phyloP scores from a whole-genome alignment of 1,140 invertebrate genomes.

The Heliconius congener region DNA sequence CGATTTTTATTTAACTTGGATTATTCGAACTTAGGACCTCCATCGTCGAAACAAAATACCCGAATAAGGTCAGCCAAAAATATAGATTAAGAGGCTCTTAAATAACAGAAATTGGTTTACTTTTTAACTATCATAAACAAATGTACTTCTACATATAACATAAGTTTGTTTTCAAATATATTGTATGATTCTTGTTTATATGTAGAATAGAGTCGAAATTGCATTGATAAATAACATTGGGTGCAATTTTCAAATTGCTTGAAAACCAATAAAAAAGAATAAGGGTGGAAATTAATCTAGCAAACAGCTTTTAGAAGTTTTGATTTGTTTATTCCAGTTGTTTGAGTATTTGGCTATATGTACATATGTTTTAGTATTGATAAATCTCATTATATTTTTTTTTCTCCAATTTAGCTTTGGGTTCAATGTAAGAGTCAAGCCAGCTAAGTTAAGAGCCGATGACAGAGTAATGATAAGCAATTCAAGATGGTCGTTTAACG shows the following conservation, averaged over 20 bases:
- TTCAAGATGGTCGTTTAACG: no score
- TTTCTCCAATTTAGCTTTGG: no score
- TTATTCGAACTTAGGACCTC: not conserved
- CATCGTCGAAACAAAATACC: not conserved
- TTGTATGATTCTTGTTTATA: not conserved
- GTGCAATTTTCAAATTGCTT: conserved; percentile 28
- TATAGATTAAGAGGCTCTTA: conserved; percentile 11
- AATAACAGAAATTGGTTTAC: conserved; percentile 9
- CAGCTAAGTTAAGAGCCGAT: no score
- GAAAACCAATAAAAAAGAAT: conserved; percentile 37
- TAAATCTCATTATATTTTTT: no score
- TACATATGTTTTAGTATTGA: conserved; percentile 1
- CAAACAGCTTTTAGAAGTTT: conserved; percentile 33
- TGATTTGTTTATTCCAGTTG: conserved; percentile 32
- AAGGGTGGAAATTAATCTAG: conserved; percentile 34
- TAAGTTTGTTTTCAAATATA: not conserved
- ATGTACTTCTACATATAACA: conserved; percentile 1
- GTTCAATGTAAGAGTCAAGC: no score
- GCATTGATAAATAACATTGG: not conserved
- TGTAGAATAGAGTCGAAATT: not conserved
- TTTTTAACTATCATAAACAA: conserved; percentile 4
- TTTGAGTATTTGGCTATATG: conserved; percentile 25
- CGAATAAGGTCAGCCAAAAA: not conserved
- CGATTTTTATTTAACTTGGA: not conserved
- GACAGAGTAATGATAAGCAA: no score